phyloP scores from a whole-genome alignment of 2,888 invertebrate genomes.

The Drosophila vallismaia region DNA sequence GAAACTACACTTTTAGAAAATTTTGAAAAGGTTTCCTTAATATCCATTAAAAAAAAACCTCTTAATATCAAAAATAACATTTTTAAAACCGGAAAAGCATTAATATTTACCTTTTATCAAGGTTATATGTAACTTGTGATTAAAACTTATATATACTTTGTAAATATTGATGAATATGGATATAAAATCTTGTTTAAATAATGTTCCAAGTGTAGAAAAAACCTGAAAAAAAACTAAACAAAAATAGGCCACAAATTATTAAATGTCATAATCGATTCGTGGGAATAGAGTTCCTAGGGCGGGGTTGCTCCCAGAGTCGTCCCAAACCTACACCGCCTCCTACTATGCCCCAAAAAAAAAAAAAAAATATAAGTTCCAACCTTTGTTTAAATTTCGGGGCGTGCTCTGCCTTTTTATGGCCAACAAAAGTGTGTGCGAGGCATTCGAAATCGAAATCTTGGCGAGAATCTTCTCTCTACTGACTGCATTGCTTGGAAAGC shows the following conservation, averaged over 20 bases:
- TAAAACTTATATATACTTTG: no score
- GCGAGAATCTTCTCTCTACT: slow-evolving; percentile 11
- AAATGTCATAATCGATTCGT: slow-evolving; percentile 76
- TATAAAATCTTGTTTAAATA: not conserved
- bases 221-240: not conserved
- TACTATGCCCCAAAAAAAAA: no score
- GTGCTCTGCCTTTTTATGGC: slow-evolving; percentile 51
- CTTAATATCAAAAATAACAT: no score
- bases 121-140: not conserved
- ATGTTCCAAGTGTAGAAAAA: not conserved
- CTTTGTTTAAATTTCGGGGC: slow-evolving; percentile 37
- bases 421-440: slow-evolving; percentile 45
- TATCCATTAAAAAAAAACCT: no score
- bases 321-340: not conserved
- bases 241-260: slow-evolving; percentile 52
- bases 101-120: not conserved
- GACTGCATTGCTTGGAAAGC: slow-evolving; percentile 39
- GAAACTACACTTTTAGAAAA: no score
- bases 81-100: no score
- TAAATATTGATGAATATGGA: no score
- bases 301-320: no score
- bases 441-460: slow-evolving; percentile 41
- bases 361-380: slow-evolving; percentile 12
- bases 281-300: slow-evolving; percentile 70
- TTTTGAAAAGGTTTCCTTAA: no score